Conservation (phyloP, 2,888 invertebrate species). For the Notocelia uddmanniana region DNA sequence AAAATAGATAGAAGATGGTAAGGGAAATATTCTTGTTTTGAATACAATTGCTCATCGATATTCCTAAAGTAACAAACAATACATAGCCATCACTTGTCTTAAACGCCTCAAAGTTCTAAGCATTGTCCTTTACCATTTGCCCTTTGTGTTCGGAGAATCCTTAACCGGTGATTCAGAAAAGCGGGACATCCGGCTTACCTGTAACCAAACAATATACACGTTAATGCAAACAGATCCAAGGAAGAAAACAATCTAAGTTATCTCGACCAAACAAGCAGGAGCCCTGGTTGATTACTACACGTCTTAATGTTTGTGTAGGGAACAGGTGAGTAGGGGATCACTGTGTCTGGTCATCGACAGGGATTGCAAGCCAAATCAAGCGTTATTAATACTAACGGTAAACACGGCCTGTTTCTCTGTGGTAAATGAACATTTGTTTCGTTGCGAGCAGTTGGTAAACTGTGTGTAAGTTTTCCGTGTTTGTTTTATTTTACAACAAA, state of each 20-base stretch:
- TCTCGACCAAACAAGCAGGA: conserved; percentile 51
- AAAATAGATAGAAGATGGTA: background rate
- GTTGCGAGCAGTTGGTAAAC: conserved; percentile 47
- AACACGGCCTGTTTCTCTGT: conserved; percentile 52
- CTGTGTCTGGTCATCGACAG: conserved; percentile 48
- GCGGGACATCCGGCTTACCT: conserved; percentile 64
- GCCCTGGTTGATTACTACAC: conserved; percentile 48
- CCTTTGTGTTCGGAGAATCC: conserved; percentile 25
- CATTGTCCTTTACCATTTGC: conserved; percentile 17
- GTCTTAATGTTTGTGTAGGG: conserved; percentile 46
- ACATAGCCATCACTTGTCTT: background rate
- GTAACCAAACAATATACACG: conserved; percentile 70
- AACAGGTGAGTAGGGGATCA: conserved; percentile 48
- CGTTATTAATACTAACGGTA: conserved; percentile 58
- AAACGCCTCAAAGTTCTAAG: conserved; percentile 6
- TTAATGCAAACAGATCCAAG: conserved; percentile 64
- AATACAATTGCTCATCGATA: conserved; percentile 5
- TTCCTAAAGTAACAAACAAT: background rate
- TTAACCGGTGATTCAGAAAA: conserved; percentile 27
- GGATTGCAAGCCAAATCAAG: conserved; percentile 55
- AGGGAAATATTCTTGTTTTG: conserved; percentile 1
- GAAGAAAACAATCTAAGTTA: conserved; percentile 56
- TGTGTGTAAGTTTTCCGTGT: conserved; percentile 17
- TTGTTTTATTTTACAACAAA: background rate
- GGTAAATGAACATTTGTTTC: conserved; percentile 57